These are phyloP conservation scores for Pipa parva DNA, from an alignment of 2,113 vertebrate genomes.

Conservation along the genomic window DNA sequence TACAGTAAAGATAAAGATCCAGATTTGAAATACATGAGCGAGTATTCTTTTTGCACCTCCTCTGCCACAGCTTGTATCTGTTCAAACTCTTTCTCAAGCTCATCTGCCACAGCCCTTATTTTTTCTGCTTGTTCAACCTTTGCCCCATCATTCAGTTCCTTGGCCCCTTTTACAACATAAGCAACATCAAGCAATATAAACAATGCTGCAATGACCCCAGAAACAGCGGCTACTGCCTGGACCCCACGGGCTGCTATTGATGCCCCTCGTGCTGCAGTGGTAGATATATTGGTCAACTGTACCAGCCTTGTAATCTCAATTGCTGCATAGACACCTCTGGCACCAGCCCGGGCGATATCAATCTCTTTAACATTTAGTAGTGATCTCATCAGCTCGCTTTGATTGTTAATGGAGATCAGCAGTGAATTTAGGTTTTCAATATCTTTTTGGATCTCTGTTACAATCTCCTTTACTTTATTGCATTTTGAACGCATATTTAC, in stretches of 20 bases:
- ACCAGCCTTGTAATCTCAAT: constrained; percentile 50
- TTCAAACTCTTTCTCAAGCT: constrained; percentile 49
- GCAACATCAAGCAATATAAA: constrained; percentile 64
- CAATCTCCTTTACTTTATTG: constrained; percentile 67
- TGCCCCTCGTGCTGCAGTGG: constrained; percentile 32
- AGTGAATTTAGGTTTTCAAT: constrained; percentile 59
- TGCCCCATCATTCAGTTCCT: constrained; percentile 61
- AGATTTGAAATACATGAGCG: no score
- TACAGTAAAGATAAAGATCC: no score
- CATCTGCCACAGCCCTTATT: constrained; percentile 58
- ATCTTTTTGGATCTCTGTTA: constrained; percentile 59
- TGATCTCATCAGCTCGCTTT: background rate
- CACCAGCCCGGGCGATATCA: background rate
- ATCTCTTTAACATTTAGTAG: background rate
- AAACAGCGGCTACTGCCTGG: constrained; percentile 57
- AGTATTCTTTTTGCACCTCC: background rate
- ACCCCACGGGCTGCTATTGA: constrained; percentile 54
- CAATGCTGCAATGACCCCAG: constrained; percentile 62
- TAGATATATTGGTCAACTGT: background rate
- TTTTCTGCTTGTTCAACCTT: constrained; percentile 64
- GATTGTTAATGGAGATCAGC: constrained; percentile 52
- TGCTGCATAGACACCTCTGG: background rate
- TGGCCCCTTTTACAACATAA: constrained; percentile 63
- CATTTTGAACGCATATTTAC: constrained; percentile 62
- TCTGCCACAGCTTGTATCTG: background rate